Evolutionary conservation across 53 echinoderm and acorn worm species (phyloP).

Genomic region (Holothuria leucospilota): DNA sequence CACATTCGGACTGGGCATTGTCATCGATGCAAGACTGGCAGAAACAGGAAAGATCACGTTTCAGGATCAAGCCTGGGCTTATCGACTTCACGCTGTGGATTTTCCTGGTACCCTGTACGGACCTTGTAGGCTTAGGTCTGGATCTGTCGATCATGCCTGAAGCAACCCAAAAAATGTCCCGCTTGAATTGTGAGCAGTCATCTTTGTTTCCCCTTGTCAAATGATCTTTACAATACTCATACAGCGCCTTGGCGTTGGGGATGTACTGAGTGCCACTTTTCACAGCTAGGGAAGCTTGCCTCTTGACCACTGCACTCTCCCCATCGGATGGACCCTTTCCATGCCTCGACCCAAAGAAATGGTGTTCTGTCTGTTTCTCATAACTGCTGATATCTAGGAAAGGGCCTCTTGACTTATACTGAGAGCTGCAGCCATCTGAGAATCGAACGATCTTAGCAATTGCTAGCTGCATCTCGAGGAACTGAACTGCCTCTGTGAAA

Average conservation of each 20-base stretch:
- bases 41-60: neutral
- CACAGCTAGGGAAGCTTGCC: constrained; percentile 12
- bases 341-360: constrained; percentile 18
- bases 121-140: neutral
- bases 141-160: neutral
- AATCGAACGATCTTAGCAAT: constrained; percentile 26
- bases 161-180: constrained; percentile 6
- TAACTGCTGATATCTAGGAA: constrained; percentile 22
- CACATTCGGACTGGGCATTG: neutral
- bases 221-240: constrained; percentile 16
- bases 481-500: neutral
- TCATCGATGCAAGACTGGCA: neutral
- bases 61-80: neutral
- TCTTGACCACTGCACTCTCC: constrained; percentile 12
- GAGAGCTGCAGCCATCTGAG: constrained; percentile 30
- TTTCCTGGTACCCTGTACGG: neutral
- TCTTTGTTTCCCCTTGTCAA: neutral
- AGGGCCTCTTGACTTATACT: constrained; percentile 47
- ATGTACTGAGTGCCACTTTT: neutral
- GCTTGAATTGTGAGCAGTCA: constrained; percentile 26
- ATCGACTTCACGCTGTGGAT: neutral
- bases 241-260: neutral
- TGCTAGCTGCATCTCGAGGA: neutral
- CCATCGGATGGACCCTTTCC: constrained; percentile 45
- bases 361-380: neutral